Evolutionary conservation across 2,797 vertebrate species (phyloP), one percentile per base, ranked within the genome.

Genomic region (Cossypha niveicapilla): DNA sequence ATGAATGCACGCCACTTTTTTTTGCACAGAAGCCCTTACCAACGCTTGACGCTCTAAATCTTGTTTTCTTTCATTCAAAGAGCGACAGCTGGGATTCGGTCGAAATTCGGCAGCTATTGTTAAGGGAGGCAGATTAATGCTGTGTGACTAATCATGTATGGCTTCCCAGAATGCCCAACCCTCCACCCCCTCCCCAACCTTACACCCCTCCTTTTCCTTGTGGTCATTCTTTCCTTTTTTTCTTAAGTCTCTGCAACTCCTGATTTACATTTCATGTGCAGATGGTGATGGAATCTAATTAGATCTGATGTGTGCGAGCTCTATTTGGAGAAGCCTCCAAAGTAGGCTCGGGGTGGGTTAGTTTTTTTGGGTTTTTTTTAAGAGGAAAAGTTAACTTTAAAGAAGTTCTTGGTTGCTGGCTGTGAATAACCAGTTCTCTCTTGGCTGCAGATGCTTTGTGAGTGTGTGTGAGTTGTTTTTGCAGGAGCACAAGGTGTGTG

Each of bases 141-240:
- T 98, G 98, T 98, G 98, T 99, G 99, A 99, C 99, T 99, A 99
- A 99, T 99, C 98, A 98, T 98, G 98, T 98, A 98, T 98, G 98
- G 98, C 98, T 99, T 99, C 98, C 98, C 99, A 99, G 98, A 98
- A 98, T 98, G 98, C 97, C 97, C 96, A 96, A 95, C 95, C 94
- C 96, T 97, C 95, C 96, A 68, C 91, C 96, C 98, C 95, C 96
- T 76, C 90, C 95, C 92, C 90, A 94, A 92, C 92, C 93, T 93
- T 86, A 86, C 88, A 95, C 79, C 89, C 88, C 93, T 86, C 94
- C 88, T 94, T 91, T 86, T 93, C 88, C 86, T 93, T 95, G 88
- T 95, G 91, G 90, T 95, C 93, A 95, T 94, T 95, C 86, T 95
- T 93, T 86, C 74, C 45, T 70, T 79, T 88, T 70, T 94, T 96